These are phyloP conservation scores for Peromyscus attwateri DNA, from an alignment of 2,797 vertebrate species.

Conservation along the genomic window DNA sequence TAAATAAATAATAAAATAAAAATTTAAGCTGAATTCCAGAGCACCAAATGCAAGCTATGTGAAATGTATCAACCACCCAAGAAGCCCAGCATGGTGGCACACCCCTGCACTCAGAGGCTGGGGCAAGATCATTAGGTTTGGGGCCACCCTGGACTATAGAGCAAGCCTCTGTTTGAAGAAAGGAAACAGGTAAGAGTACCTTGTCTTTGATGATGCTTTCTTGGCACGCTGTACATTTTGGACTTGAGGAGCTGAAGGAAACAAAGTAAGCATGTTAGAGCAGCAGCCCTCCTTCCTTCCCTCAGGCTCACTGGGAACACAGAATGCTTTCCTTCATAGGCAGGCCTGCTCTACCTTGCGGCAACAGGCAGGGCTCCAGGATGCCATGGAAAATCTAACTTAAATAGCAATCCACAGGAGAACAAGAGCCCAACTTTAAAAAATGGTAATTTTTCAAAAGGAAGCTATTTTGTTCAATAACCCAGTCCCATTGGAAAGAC, in stretches of 20 bases:
- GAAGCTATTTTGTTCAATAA: conserved; percentile 1
- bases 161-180: background rate
- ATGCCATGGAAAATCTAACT: background rate
- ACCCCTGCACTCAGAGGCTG: background rate
- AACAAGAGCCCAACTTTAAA: background rate
- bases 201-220: conserved; percentile 90
- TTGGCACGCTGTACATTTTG: conserved; percentile 91
- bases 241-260: conserved; percentile 87
- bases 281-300: background rate
- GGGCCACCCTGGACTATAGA: background rate
- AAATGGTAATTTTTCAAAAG: background rate
- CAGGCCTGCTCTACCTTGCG: rapidly evolving
- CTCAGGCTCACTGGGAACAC: background rate
- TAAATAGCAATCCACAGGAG: background rate
- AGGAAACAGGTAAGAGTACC: conserved; percentile 80
- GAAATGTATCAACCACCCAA: background rate
- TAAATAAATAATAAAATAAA: background rate
- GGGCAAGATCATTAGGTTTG: background rate
- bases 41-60: rapidly evolving
- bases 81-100: background rate
- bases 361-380: background rate
- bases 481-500: conserved; percentile 30
- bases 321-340: rapidly evolving
- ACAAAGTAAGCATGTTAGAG: conserved; percentile 40
- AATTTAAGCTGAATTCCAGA: background rate